A percentile compares a stretch with the other conserved stretches of the same genome.
Evolutionary conservation across 2,888 invertebrate species (phyloP).

Genomic region (Prenolepis imparis): DNA sequence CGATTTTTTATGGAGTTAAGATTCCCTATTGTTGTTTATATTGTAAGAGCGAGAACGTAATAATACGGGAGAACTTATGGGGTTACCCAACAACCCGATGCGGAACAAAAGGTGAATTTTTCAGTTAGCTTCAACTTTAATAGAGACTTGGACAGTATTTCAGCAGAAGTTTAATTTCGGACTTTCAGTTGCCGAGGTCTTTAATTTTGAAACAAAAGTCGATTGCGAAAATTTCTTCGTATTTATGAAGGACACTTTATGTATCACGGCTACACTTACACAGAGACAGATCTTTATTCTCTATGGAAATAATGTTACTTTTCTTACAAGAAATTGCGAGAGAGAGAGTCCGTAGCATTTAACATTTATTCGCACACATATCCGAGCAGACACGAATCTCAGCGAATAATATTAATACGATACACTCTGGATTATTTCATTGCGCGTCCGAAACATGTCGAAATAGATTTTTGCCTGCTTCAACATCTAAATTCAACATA

Average conservation of each 20-base stretch:
- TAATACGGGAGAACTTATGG: not conserved
- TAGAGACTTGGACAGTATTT: not conserved
- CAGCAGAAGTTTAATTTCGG: not conserved
- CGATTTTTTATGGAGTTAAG: not conserved
- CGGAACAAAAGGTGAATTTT: slow-evolving; percentile 10
- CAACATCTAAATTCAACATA: not conserved
- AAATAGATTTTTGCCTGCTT: not conserved
- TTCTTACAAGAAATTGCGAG: slow-evolving; percentile 9
- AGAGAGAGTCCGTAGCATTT: not conserved
- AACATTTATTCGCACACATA: not conserved
- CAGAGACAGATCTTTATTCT: not conserved
- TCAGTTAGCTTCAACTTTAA: slow-evolving; percentile 1
- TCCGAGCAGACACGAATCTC: not conserved
- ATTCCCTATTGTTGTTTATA: not conserved
- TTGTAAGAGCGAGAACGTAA: not conserved
- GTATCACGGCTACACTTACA: not conserved
- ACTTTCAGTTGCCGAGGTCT: not conserved
- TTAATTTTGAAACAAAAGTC: slow-evolving; percentile 18
- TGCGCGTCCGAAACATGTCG: not conserved
- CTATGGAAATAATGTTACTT: slow-evolving; percentile 19
- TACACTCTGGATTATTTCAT: not conserved
- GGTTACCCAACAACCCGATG: not conserved
- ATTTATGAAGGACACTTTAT: not conserved
- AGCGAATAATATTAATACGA: slow-evolving; percentile 14
- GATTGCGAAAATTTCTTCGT: not conserved